Evolutionary conservation across 2,797 vertebrate species (phyloP).

Genomic region (Enteromius treurensis): DNA sequence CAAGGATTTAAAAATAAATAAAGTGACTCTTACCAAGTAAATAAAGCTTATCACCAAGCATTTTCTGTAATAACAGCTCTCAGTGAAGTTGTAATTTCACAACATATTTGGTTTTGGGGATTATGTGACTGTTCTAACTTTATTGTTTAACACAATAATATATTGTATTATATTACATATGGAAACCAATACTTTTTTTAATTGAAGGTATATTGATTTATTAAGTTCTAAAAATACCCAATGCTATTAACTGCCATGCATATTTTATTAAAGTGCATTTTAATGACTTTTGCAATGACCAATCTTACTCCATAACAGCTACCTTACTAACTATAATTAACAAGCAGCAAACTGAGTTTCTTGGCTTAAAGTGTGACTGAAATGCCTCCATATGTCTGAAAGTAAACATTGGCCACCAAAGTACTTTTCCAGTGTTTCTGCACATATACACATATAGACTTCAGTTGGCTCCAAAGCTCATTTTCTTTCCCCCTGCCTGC

Average conservation of each 20-base stretch:
- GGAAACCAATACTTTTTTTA: too few relatives aligned
- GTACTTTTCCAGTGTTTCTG: slow-evolving; percentile 14
- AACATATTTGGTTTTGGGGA: background rate
- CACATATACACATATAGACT: slow-evolving; percentile 4
- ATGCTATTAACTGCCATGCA: background rate
- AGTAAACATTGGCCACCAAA: slow-evolving; percentile 14
- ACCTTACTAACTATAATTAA: background rate
- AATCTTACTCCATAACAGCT: background rate
- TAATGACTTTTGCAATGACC: background rate
- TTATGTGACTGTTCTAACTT: background rate
- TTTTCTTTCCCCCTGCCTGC: slow-evolving; percentile 74
- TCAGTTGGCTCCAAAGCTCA: slow-evolving; percentile 47
- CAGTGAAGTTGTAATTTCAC: background rate
- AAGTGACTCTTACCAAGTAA: background rate
- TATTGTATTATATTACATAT: too few relatives aligned
- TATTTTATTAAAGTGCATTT: background rate
- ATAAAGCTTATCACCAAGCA: background rate
- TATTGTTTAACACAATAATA: too few relatives aligned
- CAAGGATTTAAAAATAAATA: background rate
- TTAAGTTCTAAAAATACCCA: background rate
- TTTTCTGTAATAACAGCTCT: background rate
- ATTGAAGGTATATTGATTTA: background rate
- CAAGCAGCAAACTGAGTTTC: background rate
- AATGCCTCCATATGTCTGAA: background rate
- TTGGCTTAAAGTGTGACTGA: background rate